Evolutionary conservation across 64 coral and sea anemone genomes (phyloP).

Genomic region (Pocillopora verrucosa): DNA sequence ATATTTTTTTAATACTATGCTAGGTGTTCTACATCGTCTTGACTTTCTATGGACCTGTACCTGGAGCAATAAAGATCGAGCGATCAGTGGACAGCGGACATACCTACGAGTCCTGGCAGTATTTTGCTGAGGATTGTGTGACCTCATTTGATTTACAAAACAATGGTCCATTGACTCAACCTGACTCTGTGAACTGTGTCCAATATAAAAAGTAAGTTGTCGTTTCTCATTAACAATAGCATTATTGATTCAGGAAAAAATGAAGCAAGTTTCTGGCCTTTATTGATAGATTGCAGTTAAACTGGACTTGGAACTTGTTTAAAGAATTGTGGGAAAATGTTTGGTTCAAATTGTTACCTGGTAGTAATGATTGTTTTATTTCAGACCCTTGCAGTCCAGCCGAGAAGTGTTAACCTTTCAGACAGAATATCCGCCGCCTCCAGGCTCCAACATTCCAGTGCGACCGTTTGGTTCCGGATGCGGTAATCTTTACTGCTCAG

Average conservation of each 20-base stretch:
- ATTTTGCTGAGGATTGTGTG: constrained; percentile 85
- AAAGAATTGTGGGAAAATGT: too few species aligned
- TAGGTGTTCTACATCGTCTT: constrained; percentile 89
- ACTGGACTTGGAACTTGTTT: too few species aligned
- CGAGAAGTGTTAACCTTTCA: constrained; percentile 55
- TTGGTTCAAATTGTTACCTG: neutral
- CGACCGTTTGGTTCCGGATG: constrained; percentile 76
- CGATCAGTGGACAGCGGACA: constrained; percentile 68
- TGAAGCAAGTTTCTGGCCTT: too few species aligned
- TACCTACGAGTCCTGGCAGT: constrained; percentile 83
- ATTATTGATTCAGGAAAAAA: too few species aligned
- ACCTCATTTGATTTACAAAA: constrained; percentile 68
- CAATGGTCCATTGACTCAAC: constrained; percentile 72
- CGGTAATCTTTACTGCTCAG: constrained; percentile 77
- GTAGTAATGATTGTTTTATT: neutral
- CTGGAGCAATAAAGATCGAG: constrained; percentile 78
- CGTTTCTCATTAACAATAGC: neutral
- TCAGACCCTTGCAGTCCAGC: constrained; percentile 50
- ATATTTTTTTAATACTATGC: neutral
- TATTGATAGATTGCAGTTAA: too few species aligned
- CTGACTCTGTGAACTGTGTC: constrained; percentile 90
- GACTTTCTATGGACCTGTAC: constrained; percentile 89
- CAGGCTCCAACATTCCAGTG: constrained; percentile 53
- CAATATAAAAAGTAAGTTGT: constrained; percentile 67
- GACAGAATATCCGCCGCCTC: constrained; percentile 72